Conservation (phyloP, 2,797 vertebrate genomes). For the Novumbra hubbsi region DNA sequence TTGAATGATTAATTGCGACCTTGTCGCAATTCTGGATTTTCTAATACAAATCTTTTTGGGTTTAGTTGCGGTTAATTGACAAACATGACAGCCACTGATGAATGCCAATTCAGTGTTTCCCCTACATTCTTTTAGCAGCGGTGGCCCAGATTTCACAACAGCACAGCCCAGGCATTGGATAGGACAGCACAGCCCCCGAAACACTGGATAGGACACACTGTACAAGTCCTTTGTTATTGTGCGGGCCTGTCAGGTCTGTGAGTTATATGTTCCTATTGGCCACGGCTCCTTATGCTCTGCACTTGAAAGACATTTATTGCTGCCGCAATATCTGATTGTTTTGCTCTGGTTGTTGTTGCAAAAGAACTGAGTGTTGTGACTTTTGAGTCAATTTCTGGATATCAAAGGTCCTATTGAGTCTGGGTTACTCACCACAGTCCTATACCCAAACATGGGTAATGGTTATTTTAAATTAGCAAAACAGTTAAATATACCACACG, state of each 20-base stretch:
- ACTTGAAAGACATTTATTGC: neutral
- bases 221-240: constrained; percentile 14
- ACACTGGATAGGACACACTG: neutral
- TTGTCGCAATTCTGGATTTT: too few relatives aligned
- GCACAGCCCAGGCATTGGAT: neutral
- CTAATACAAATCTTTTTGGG: too few relatives aligned
- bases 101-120: too few relatives aligned
- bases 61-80: too few relatives aligned
- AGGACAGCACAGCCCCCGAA: too few relatives aligned
- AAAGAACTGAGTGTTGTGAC: neutral
- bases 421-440: neutral
- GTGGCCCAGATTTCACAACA: neutral
- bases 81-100: neutral
- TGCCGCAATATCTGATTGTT: neutral
- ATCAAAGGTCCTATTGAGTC: neutral
- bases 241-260: constrained; percentile 11
- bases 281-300: neutral
- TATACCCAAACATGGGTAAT: neutral
- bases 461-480: neutral
- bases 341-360: neutral
- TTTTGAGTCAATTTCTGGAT: neutral
- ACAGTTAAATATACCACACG: too few relatives aligned
- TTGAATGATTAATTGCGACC: too few relatives aligned
- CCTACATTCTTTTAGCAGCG: too few relatives aligned
- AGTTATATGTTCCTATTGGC: neutral